A percentile compares a stretch with the other conserved stretches of the same genome.
These are phyloP conservation scores for Oscheius sp. DNA, from an alignment of 1,140 invertebrate species.

Conservation along the genomic window DNA sequence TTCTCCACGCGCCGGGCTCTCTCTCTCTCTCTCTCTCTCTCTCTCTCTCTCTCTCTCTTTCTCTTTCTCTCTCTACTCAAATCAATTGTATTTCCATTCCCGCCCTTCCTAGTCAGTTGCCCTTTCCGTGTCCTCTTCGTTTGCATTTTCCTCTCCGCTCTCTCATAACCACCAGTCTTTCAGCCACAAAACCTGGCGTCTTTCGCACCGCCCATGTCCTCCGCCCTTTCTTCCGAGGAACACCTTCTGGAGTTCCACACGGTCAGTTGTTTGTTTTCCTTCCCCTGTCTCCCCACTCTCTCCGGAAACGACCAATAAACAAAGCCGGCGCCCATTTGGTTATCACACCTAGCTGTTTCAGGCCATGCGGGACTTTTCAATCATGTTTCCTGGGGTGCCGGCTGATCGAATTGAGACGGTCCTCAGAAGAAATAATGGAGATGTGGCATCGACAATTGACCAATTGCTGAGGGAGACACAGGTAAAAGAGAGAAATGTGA, in stretches of 20 bases:
- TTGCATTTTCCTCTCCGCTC: background rate
- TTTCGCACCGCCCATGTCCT: background rate
- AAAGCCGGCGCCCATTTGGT: background rate
- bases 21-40: background rate
- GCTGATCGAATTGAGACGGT: conserved; percentile 27
- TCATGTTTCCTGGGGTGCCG: conserved; percentile 22
- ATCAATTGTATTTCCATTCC: background rate
- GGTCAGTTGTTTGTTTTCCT: conserved; percentile 2
- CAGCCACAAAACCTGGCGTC: background rate
- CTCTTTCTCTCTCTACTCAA: background rate
- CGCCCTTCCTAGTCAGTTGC: background rate
- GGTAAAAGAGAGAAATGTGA: background rate
- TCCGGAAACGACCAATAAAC: background rate
- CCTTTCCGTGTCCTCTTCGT: background rate
- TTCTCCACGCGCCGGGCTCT: background rate
- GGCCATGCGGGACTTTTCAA: conserved; percentile 32
- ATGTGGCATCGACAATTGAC: conserved; percentile 31
- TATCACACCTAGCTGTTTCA: background rate
- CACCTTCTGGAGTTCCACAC: background rate
- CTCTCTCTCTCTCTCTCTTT: background rate
- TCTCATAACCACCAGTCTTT: background rate
- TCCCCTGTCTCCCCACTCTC: background rate
- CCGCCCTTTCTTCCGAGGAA: background rate
- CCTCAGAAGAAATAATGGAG: conserved; percentile 32
- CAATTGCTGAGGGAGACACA: background rate